These are phyloP conservation scores for Tinea trinotella DNA, from an alignment of 2,888 invertebrate genomes.

Conservation along the genomic window DNA sequence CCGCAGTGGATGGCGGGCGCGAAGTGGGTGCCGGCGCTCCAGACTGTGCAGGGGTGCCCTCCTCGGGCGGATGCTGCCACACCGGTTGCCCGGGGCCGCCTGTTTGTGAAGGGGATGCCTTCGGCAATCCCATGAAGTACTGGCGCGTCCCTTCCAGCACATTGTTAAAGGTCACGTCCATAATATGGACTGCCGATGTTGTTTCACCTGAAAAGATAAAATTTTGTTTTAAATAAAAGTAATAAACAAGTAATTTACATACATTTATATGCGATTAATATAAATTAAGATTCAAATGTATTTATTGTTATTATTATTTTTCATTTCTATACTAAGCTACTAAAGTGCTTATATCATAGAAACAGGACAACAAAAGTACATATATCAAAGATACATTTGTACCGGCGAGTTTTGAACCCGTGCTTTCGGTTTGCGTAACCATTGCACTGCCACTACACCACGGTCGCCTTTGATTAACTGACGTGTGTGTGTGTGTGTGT, in stretches of 20 bases:
- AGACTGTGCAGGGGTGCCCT: conserved; percentile 55
- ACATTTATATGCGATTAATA: too few relatives aligned
- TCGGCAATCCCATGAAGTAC: conserved; percentile 85
- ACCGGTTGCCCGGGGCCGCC: conserved; percentile 48
- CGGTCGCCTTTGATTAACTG: too few relatives aligned
- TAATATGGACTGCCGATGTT: conserved; percentile 62
- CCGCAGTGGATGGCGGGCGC: conserved; percentile 63
- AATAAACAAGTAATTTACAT: background rate
- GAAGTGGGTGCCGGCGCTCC: conserved; percentile 58
- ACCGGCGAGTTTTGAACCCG: too few relatives aligned
- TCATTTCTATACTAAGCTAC: too few relatives aligned
- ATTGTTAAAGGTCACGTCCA: conserved; percentile 85
- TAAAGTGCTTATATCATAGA: too few relatives aligned
- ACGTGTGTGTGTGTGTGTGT: too few relatives aligned
- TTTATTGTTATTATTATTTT: too few relatives aligned
- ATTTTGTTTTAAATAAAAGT: background rate
- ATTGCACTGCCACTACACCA: too few relatives aligned
- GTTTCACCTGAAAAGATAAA: conserved; percentile 40
- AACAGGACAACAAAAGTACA: too few relatives aligned
- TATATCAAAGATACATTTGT: too few relatives aligned
- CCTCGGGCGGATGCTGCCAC: conserved; percentile 51
- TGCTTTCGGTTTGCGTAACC: too few relatives aligned
- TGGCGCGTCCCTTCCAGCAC: conserved; percentile 88
- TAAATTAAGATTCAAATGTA: too few relatives aligned
- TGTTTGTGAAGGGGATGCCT: conserved; percentile 63